phyloP scores from a whole-genome alignment of 2,113 vertebrate species.

The Pseudorectes ferrugineus region DNA sequence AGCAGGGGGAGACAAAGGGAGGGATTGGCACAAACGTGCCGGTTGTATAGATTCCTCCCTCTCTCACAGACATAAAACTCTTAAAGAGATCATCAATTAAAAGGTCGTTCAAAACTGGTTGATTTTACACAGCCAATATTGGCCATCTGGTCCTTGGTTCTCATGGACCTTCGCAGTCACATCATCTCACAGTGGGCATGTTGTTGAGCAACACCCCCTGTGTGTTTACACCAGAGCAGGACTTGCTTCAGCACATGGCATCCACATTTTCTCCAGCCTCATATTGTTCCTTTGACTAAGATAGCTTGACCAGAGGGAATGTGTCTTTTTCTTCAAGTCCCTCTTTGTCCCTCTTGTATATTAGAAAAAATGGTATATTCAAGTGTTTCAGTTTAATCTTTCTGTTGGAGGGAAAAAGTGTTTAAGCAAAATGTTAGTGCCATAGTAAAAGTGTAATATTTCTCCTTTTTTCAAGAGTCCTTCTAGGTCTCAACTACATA shows the following conservation, averaged over 20 bases:
- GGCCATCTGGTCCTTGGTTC: not conserved
- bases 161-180: not conserved
- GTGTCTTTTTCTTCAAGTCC: conserved; percentile 33
- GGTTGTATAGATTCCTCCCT: not conserved
- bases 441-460: conserved; percentile 49
- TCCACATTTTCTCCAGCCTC: conserved; percentile 50
- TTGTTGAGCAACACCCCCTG: conserved; percentile 36
- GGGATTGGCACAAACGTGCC: not conserved
- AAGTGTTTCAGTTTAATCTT: conserved; percentile 42
- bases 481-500: conserved; percentile 35
- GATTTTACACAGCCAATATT: not conserved
- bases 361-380: conserved; percentile 28
- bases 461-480: conserved; percentile 44
- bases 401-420: conserved; percentile 25
- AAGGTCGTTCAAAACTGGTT: not conserved
- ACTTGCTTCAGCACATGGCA: conserved; percentile 54
- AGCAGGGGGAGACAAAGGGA: not conserved
- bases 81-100: not conserved
- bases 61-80: not conserved
- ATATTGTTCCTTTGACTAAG: conserved; percentile 62
- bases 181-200: not conserved
- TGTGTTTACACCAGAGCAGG: conserved; percentile 34
- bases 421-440: conserved; percentile 62
- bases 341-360: conserved; percentile 50
- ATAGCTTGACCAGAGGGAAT: conserved; percentile 54